Base-by-base conservation (phyloP, 2,888 invertebrate genomes). In the Heliconius ethilla region DNA sequence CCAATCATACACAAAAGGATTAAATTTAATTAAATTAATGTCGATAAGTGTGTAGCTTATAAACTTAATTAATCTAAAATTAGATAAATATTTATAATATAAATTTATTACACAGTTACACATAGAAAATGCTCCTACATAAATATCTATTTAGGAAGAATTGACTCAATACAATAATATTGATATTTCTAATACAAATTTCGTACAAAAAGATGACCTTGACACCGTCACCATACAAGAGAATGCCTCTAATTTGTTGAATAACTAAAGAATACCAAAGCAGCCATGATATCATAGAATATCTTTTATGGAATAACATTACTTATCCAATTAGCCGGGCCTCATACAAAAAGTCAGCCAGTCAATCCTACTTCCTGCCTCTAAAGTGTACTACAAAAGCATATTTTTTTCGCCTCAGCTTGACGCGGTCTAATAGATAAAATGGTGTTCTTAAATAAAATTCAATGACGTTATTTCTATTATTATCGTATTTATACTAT, bases 401-500 rank as follows among this genome's bases (percentile, higher is more conserved):
- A 25, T 59, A 10, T 59, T 59, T 72, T 72, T 69, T 37, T 69
- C 37, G 27, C 18, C 72, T 59, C 18, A n/a, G 13, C 59, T 37
- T n/a, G 37, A 59, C 59, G 37, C 59, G 33, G 72, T 72, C 59
- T 59, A 15, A 37, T 25, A 33, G 59, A 37, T 29, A 15, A 59
- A 33, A 55, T 72, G 33, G 59, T 29, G n/a, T 59, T 33, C 59
- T 72, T 22, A 37, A 59, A 22, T 40, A 7, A 29, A 33, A 29
- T 10, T 55, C 29, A 33, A 72, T 72, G 55, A 72, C 70, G 55
- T 55, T 33, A 29, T 22, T 29, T 18, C 55, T 29, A 55, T 78
- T 27, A 66, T 76, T 70, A 73, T 62, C 62, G n/a, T 72, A 59
- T 72, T 55, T 59, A 59, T 45, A 45, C 9, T 69, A 69, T 59